Conservation (phyloP, 2,797 vertebrate genomes). For the Cheirogaleus major region DNA sequence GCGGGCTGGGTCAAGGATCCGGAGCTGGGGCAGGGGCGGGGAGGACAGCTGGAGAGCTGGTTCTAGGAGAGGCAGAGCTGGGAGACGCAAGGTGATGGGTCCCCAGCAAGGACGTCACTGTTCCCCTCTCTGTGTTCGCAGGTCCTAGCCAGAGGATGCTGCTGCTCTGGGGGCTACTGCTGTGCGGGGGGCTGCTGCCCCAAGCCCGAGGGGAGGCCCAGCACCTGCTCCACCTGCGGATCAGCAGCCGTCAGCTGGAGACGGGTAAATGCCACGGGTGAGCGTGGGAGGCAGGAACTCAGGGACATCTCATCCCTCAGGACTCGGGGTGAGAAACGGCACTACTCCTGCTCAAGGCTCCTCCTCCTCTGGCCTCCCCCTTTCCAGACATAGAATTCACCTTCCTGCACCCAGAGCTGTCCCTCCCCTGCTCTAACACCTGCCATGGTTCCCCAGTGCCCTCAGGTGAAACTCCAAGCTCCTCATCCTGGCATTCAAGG, state of each 20-base stretch:
- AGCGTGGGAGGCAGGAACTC: not conserved
- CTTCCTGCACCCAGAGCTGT: not conserved
- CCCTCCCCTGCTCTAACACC: not conserved
- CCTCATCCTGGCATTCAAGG: not conserved
- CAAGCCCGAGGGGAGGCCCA: not conserved
- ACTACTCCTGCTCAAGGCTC: not conserved
- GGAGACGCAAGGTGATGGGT: not conserved
- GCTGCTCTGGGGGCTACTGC: conserved; percentile 29
- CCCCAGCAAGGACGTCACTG: not conserved
- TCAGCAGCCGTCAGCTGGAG: not conserved
- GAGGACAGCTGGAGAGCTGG: not conserved
- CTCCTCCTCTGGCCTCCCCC: not conserved
- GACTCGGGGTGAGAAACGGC: rapidly evolving
- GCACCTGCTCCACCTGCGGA: not conserved
- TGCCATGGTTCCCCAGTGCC: not conserved
- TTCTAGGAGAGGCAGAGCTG: not conserved
- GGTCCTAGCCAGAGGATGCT: conserved; percentile 10
- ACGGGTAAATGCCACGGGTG: not conserved
- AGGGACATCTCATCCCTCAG: not conserved
- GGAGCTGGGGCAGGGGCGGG: not conserved
- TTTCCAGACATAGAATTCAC: no score
- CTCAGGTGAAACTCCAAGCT: not conserved
- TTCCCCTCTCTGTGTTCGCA: not conserved
- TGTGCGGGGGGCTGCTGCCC: conserved; percentile 43
- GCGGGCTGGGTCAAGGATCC: not conserved